A percentile compares a stretch with the other conserved stretches of the same genome.
phyloP scores from a whole-genome alignment of 2,797 vertebrate genomes.

The Vipera latastei region DNA sequence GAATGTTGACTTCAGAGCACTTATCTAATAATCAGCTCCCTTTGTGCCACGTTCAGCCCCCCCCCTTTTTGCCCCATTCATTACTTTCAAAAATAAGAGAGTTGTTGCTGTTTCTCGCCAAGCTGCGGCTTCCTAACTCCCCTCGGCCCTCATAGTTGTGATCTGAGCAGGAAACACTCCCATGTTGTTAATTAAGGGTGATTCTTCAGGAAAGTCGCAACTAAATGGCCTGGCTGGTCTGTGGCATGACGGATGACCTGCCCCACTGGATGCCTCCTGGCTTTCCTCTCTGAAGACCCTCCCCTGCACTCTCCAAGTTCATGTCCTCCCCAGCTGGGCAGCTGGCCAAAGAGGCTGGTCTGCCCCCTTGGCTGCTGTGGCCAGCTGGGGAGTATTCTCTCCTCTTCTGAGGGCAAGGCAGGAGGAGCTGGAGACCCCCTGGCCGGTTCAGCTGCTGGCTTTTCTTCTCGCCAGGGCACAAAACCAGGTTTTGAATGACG shows the following conservation, averaged over 20 bases:
- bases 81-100: conserved; percentile 60
- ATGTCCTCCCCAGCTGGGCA: not conserved
- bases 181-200: conserved; percentile 36
- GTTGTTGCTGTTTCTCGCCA: conserved; percentile 27
- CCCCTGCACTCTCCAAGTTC: not conserved
- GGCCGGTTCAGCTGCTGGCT: not conserved
- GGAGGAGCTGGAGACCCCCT: not conserved
- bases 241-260: conserved; percentile 34
- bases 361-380: not conserved
- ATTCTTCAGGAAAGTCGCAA: conserved; percentile 33
- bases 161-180: conserved; percentile 32
- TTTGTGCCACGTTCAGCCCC: conserved; percentile 52
- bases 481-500: not conserved
- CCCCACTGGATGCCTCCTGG: conserved; percentile 10
- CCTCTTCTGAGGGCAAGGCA: not conserved
- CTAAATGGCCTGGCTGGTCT: conserved; percentile 3
- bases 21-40: conserved; percentile 62
- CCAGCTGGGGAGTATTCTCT: no score
- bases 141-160: conserved; percentile 5
- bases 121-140: conserved; percentile 24
- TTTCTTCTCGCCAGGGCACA: not conserved
- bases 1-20: conserved; percentile 63
- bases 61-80: conserved; percentile 66
- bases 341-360: not conserved
- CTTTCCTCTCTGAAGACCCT: not conserved